phyloP scores from a whole-genome alignment of 2,797 vertebrate genomes.

The Manis javanica region DNA sequence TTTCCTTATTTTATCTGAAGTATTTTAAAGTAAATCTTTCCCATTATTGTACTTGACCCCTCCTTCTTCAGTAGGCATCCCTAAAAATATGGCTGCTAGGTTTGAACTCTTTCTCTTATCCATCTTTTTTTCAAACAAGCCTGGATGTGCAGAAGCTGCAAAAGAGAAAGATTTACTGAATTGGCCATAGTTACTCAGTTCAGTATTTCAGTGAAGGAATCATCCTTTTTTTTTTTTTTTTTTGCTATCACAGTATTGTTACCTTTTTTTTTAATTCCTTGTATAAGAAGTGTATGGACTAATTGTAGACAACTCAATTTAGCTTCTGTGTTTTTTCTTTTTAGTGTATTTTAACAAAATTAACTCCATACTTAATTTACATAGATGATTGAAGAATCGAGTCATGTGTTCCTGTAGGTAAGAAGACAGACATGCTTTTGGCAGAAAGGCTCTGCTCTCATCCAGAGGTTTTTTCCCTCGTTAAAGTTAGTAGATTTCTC shows the following conservation, averaged over 20 bases:
- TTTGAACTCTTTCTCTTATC: not conserved
- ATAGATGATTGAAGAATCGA: not conserved
- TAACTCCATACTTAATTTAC: constrained; percentile 22
- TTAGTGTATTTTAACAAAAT: not conserved
- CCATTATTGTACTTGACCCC: not conserved
- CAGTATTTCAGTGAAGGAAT: not conserved
- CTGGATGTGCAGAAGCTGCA: not conserved
- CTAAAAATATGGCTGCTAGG: not conserved
- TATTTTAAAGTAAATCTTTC: not conserved
- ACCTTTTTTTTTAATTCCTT: not conserved
- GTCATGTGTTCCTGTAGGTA: not conserved
- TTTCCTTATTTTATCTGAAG: not conserved
- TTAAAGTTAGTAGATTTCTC: not conserved
- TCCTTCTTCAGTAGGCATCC: not conserved
- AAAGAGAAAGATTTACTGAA: not conserved
- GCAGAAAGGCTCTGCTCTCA: not conserved
- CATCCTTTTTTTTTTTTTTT: not conserved
- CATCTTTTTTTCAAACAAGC: not conserved
- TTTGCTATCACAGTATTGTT: not conserved
- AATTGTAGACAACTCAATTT: not conserved
- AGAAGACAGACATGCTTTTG: not conserved
- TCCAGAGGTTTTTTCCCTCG: not conserved
- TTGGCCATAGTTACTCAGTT: not conserved
- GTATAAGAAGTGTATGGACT: not conserved
- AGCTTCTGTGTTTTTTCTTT: not conserved